These are phyloP conservation scores for Acridotheres tristis DNA, from an alignment of 2,797 vertebrate species.

Conservation along the genomic window DNA sequence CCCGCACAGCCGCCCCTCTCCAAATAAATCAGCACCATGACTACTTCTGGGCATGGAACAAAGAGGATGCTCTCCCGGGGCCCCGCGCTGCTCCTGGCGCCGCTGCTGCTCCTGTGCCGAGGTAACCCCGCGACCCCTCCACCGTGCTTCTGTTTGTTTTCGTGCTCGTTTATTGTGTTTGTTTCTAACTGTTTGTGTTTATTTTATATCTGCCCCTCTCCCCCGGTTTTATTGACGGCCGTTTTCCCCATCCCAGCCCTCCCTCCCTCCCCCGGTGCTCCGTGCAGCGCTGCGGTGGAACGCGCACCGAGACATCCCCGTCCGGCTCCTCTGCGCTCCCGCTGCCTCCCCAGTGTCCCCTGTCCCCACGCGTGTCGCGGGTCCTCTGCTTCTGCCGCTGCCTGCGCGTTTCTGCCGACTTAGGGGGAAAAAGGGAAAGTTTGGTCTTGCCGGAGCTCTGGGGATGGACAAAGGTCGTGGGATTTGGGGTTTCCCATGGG, in stretches of 20 bases:
- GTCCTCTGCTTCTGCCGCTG: background rate
- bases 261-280: background rate
- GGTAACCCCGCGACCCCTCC: constrained; percentile 31
- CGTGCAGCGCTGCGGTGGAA: background rate
- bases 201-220: background rate
- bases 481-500: background rate
- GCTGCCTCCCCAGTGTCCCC: no score
- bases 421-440: background rate
- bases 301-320: background rate
- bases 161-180: no score
- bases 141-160: background rate
- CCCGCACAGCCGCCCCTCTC: background rate
- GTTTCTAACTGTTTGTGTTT: background rate
- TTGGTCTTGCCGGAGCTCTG: background rate
- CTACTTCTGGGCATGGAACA: constrained; percentile 60
- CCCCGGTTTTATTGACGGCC: background rate
- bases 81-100: constrained; percentile 51
- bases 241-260: background rate
- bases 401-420: background rate
- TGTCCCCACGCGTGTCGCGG: background rate
- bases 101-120: constrained; percentile 62
- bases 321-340: background rate
- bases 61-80: constrained; percentile 52
- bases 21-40: constrained; percentile 58
- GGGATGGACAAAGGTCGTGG: background rate